phyloP scores from a whole-genome alignment of 2,888 invertebrate genomes.

The Platerodrilus igneus region DNA sequence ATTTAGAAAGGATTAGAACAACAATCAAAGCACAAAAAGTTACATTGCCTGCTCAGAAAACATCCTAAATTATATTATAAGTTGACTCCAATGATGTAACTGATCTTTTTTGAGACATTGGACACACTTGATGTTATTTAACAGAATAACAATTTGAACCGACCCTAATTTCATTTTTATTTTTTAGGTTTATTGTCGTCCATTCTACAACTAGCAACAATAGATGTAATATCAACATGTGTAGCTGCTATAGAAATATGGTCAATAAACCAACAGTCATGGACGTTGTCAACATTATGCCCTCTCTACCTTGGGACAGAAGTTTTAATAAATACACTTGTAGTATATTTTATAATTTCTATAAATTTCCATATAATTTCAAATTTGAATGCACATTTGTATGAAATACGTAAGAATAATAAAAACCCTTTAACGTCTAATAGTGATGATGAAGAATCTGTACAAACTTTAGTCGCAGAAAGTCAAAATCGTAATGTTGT shows the following conservation, averaged over 20 bases:
- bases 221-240: conserved; percentile 50
- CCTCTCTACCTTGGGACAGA: conserved; percentile 54
- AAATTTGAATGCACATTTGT: conserved; percentile 52
- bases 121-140: too few species aligned
- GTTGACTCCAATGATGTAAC: too few species aligned
- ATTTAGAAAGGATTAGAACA: too few species aligned
- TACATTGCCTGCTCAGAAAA: too few species aligned
- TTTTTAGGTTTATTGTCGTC: conserved; percentile 52
- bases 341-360: conserved; percentile 54
- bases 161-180: too few species aligned
- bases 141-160: too few species aligned
- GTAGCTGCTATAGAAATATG: conserved; percentile 53
- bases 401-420: conserved; percentile 42
- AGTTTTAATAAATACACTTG: conserved; percentile 54
- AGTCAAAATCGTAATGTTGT: conserved; percentile 52
- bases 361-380: conserved; percentile 57
- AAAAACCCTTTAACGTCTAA: conserved; percentile 39
- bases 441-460: conserved; percentile 32
- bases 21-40: too few species aligned
- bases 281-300: conserved; percentile 54
- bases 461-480: conserved; percentile 39
- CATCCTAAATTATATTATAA: too few species aligned
- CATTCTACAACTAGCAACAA: conserved; percentile 53
- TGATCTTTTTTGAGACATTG: too few species aligned
- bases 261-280: conserved; percentile 50